Evolutionary conservation across 1,140 invertebrate species (phyloP), one percentile per base, ranked within the genome.

Genomic region (Bradysia coprophila): DNA sequence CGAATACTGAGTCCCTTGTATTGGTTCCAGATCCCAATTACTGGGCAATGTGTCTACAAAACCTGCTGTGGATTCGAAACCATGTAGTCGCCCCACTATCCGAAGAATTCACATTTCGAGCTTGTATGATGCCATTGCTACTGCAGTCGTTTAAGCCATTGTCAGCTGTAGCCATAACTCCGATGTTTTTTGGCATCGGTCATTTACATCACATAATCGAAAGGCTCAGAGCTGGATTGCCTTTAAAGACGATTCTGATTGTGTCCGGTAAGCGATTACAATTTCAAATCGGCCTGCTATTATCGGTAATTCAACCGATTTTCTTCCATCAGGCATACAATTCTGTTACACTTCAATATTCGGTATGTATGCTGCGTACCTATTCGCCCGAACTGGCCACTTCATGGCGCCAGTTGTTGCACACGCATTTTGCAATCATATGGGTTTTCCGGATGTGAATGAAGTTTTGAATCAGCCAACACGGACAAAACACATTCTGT

Each of bases 381-480:
- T 96, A 36, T 94, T 94, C 54, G 64, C 73, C 3, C 72, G 75
- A 55, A 86, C 81, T 38, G 88, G 89, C 43, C 89, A 95, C 57
- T 74, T 94, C 52, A 65, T 79, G 15, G 85, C 89, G 9, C 81
- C 87, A n/a, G 75, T 94, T 47, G 55, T 89, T 10, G 88, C 78
- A 5, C 92, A 95, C 59, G 80, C 86, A 2, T 93, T 95, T 59
- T 96, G 91, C 60, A 95, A 96, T 64, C 81, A 89, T 57, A 94
- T 96, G 85, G 92, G 91, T 20, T 82, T 95, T 51, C 91, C 91
- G 0, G 85, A 93, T 57, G 69, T 95, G 46, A 66, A 67, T 3
- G 86, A 90, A 57, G 66, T 94, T 3, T 56, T 72, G 33, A 69
- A 72, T 18, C 80, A 81, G 51, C 68, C 75, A 41, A 63, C 73